These are phyloP conservation scores for Idaea dimidiata DNA, from an alignment of 2,888 invertebrate genomes.

Conservation along the genomic window DNA sequence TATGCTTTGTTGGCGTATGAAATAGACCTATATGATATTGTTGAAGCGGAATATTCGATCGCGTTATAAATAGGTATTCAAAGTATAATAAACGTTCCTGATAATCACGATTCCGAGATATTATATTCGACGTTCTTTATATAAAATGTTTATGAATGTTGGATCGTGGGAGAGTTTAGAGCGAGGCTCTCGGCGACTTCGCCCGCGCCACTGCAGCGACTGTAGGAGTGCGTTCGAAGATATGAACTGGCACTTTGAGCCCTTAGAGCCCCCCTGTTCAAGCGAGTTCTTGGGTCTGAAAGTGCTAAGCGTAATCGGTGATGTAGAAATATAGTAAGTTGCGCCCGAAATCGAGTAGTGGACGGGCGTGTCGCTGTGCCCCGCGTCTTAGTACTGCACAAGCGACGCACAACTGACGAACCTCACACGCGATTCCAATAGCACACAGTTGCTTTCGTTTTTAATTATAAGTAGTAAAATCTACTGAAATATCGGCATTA, in stretches of 20 bases:
- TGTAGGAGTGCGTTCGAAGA: constrained; percentile 7
- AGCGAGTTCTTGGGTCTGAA: neutral
- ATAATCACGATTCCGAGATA: constrained; percentile 60
- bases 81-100: constrained; percentile 63
- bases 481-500: constrained; percentile 65
- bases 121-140: constrained; percentile 62
- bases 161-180: constrained; percentile 54
- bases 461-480: constrained; percentile 70
- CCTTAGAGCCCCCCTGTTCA: neutral
- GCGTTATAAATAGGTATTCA: constrained; percentile 49
- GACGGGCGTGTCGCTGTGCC: constrained; percentile 13
- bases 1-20: constrained; percentile 79
- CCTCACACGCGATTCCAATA: constrained; percentile 67
- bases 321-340: neutral
- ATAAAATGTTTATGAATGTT: constrained; percentile 54
- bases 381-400: constrained; percentile 36
- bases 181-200: constrained; percentile 36
- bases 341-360: constrained; percentile 12
- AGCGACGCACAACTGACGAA: constrained; percentile 66
- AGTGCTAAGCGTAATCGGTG: neutral
- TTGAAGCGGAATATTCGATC: constrained; percentile 65
- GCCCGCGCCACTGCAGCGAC: constrained; percentile 26
- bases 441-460: constrained; percentile 74
- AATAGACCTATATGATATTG: constrained; percentile 69
- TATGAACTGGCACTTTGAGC: neutral